These are phyloP conservation scores for Melinopterus prodromus DNA, from an alignment of 2,888 invertebrate genomes.

Conservation along the genomic window DNA sequence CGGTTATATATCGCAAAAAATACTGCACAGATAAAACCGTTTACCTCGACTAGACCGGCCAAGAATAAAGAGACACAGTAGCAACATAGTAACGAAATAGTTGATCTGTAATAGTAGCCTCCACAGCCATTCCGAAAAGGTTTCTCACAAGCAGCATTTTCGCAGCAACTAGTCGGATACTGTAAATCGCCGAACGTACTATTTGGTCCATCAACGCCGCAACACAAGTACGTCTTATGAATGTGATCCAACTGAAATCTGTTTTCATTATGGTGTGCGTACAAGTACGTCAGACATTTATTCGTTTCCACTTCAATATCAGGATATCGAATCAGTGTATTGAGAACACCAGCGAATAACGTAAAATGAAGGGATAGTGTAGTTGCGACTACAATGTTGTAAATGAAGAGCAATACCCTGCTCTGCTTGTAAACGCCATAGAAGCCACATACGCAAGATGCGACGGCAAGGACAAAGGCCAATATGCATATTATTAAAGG, in stretches of 20 bases:
- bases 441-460: not conserved
- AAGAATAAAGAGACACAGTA: not conserved
- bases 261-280: not conserved
- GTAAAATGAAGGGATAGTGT: not conserved
- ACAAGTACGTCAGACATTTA: not conserved
- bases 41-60: not conserved
- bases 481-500: not conserved
- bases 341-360: not conserved
- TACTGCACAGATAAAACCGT: not conserved
- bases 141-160: not conserved
- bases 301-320: not conserved
- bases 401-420: not conserved
- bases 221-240: not conserved
- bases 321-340: not conserved
- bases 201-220: not conserved
- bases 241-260: not conserved
- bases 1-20: not conserved
- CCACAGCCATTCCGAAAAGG: not conserved
- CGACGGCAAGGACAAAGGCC: not conserved
- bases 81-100: not conserved
- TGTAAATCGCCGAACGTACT: not conserved
- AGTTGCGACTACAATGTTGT: not conserved
- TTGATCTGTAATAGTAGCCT: not conserved
- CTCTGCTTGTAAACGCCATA: not conserved
- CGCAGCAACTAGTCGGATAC: not conserved